Conservation (phyloP, 2,113 vertebrate species). For the Neodon shergylaensis region DNA sequence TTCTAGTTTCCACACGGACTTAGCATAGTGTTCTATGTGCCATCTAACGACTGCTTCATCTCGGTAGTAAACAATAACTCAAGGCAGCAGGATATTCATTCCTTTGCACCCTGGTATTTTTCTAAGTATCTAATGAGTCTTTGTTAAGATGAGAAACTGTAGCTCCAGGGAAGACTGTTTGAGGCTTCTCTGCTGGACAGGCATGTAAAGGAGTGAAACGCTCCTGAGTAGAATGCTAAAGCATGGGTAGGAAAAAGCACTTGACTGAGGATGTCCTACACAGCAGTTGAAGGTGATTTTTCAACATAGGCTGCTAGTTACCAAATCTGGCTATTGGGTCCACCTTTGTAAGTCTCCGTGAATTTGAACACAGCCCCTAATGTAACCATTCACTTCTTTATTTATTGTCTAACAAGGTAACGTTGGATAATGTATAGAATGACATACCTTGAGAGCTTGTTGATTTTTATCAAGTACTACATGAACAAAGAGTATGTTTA, state of each 20-base stretch:
- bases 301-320: neutral
- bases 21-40: neutral
- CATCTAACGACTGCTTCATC: neutral
- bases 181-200: neutral
- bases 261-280: neutral
- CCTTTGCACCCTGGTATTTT: neutral
- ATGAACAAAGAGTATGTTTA: neutral
- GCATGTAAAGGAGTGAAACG: neutral
- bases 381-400: neutral
- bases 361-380: neutral
- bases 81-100: neutral
- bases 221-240: neutral
- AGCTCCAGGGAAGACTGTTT: neutral
- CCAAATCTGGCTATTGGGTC: neutral
- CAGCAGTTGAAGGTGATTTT: neutral
- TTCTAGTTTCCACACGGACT: neutral
- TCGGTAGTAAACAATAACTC: neutral
- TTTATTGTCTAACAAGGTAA: neutral
- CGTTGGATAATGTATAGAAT: neutral
- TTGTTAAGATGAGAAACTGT: neutral
- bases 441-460: slow-evolving; percentile 29
- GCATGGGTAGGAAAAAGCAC: neutral
- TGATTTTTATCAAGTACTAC: slow-evolving; percentile 26
- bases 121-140: neutral
- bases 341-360: neutral